A percentile compares a stretch with the other conserved stretches of the same genome.
phyloP scores from a whole-genome alignment of 1,140 invertebrate genomes.

The Drosophila repletoides region DNA sequence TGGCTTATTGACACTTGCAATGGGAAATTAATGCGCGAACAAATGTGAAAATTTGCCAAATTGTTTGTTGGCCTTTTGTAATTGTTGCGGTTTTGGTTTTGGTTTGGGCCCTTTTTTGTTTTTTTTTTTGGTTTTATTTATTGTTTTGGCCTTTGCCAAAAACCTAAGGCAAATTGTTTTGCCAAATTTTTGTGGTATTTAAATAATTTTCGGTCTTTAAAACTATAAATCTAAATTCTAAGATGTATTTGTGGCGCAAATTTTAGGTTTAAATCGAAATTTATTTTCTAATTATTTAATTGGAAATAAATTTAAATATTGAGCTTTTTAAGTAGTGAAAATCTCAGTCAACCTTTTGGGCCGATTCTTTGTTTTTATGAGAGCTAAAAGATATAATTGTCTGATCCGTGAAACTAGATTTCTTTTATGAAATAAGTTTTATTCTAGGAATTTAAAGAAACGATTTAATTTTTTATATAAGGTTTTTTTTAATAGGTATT shows the following conservation, averaged over 20 bases:
- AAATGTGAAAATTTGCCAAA: slow-evolving; percentile 69
- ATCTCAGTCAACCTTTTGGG: too few species aligned
- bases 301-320: too few species aligned
- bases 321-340: too few species aligned
- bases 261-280: neutral
- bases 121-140: slow-evolving; percentile 22
- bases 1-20: slow-evolving; percentile 66
- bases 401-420: too few species aligned
- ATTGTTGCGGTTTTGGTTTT: slow-evolving; percentile 51
- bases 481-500: too few species aligned
- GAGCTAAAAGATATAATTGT: too few species aligned
- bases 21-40: slow-evolving; percentile 55
- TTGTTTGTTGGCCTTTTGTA: slow-evolving; percentile 60
- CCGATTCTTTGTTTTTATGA: too few species aligned
- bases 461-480: too few species aligned
- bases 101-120: too few species aligned
- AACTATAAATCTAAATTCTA: neutral
- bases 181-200: slow-evolving; percentile 25
- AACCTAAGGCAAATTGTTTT: slow-evolving; percentile 44
- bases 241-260: neutral
- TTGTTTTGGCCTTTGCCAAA: slow-evolving; percentile 22
- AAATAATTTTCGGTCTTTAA: slow-evolving; percentile 2
- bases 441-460: too few species aligned
- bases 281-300: neutral
- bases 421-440: too few species aligned